Evolutionary conservation across 2,113 vertebrate species (phyloP).

Genomic region (Alligator sinensis): DNA sequence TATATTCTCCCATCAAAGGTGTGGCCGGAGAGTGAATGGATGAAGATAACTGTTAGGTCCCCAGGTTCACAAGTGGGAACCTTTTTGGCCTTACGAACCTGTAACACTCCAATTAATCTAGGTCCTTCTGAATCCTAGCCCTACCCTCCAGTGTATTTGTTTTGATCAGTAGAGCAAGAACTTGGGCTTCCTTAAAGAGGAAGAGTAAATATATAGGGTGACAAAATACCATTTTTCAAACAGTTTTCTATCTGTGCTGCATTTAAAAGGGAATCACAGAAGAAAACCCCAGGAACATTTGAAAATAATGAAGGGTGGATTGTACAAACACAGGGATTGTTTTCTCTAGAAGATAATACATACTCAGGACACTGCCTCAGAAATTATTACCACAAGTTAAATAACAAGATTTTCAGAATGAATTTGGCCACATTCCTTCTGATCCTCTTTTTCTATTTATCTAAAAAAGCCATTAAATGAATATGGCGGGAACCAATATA

Average conservation of each 20-base stretch:
- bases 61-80: no score
- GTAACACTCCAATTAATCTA: no score
- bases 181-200: neutral
- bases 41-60: no score
- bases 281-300: neutral
- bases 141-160: no score
- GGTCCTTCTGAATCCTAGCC: no score
- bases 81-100: no score
- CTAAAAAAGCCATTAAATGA: neutral
- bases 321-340: no score
- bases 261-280: neutral
- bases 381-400: neutral
- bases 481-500: neutral
- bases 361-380: neutral
- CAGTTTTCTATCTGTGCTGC: neutral
- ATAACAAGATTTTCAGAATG: neutral
- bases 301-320: neutral
- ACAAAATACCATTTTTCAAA: neutral
- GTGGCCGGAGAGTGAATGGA: no score
- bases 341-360: neutral
- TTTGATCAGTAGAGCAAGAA: no score
- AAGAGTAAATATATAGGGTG: neutral
- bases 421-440: accelerated
- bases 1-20: no score
- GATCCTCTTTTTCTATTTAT: neutral